phyloP scores from a whole-genome alignment of 2,113 vertebrate genomes.

The Psephotus haematonotus region DNA sequence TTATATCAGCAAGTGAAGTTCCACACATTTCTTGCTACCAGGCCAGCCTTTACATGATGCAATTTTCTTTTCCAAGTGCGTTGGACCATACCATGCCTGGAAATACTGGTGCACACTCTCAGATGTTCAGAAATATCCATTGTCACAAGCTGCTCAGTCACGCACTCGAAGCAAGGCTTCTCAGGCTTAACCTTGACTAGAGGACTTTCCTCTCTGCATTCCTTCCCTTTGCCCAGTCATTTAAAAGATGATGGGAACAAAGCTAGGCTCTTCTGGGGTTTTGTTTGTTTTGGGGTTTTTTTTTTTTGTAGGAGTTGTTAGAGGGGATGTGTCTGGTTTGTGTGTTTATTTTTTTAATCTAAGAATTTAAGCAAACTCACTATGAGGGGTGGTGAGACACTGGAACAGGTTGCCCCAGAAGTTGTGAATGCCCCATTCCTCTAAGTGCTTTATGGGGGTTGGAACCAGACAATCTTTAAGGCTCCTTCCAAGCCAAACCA shows the following conservation, averaged over 20 bases:
- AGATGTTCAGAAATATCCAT: background rate
- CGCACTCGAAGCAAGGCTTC: background rate
- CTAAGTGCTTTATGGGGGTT: background rate
- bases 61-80: background rate
- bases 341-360: background rate
- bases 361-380: background rate
- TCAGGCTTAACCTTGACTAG: background rate
- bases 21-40: background rate
- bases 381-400: background rate
- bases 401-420: background rate
- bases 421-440: background rate
- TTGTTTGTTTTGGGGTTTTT: background rate
- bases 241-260: background rate
- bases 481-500: background rate
- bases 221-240: background rate
- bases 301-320: background rate
- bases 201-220: background rate
- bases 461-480: background rate
- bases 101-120: background rate
- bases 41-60: background rate
- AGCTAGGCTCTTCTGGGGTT: background rate
- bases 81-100: background rate
- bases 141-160: background rate
- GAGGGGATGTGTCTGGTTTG: background rate
- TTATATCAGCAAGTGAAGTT: background rate